These are phyloP conservation scores for Chelonus formosanus DNA, from an alignment of 2,888 invertebrate species.

Conservation along the genomic window DNA sequence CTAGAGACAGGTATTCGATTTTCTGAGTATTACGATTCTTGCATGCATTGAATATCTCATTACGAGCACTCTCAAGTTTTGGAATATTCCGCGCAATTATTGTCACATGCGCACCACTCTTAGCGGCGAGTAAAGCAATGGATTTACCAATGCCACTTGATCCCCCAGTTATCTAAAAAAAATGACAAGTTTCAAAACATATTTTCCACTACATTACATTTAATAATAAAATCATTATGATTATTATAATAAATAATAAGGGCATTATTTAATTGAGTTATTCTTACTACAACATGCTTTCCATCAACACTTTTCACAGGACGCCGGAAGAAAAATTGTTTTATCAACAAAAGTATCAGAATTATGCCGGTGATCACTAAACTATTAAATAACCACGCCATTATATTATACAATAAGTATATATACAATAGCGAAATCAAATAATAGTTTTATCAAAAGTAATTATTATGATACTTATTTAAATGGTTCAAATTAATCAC, in stretches of 20 bases:
- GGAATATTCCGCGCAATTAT: conserved; percentile 84
- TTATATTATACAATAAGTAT: neutral
- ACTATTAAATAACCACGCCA: conserved; percentile 27
- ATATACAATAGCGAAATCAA: too few species aligned
- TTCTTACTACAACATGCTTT: conserved; percentile 55
- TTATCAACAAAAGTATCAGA: conserved; percentile 36
- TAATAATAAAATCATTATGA: too few species aligned
- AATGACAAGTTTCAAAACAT: neutral
- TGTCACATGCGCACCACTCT: conserved; percentile 87
- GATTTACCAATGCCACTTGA: conserved; percentile 95
- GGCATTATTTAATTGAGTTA: neutral
- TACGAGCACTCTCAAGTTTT: conserved; percentile 73
- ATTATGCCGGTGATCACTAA: conserved; percentile 37
- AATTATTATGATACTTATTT: too few species aligned
- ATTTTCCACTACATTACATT: too few species aligned
- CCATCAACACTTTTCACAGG: conserved; percentile 46
- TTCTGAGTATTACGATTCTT: conserved; percentile 67
- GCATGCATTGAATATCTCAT: conserved; percentile 69
- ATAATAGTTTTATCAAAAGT: too few species aligned
- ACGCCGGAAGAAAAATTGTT: conserved; percentile 40
- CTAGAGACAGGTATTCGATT: conserved; percentile 74
- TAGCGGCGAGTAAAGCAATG: conserved; percentile 79
- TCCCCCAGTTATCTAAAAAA: conserved; percentile 82
- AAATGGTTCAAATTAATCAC: too few species aligned
- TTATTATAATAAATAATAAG: neutral